phyloP scores from a whole-genome alignment of 2,113 vertebrate species.

The Machaerirhynchus nigripectus region DNA sequence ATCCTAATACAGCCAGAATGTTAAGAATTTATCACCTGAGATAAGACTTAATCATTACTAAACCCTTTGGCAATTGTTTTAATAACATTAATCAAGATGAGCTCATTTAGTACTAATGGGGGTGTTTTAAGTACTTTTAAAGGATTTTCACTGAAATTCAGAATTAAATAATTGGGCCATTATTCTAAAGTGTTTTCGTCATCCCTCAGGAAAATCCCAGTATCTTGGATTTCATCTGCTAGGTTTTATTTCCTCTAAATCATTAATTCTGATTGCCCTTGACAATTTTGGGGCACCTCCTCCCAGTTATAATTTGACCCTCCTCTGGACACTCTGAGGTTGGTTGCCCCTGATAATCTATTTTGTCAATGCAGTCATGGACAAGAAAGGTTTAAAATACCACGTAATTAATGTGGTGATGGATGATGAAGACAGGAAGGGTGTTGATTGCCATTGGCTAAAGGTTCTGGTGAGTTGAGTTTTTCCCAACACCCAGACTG shows the following conservation, averaged over 20 bases:
- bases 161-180: slow-evolving; percentile 67
- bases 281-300: not conserved
- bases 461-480: not conserved
- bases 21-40: slow-evolving; percentile 60
- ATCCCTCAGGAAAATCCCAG: slow-evolving; percentile 47
- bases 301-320: slow-evolving; percentile 39
- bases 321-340: not conserved
- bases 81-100: slow-evolving; percentile 67
- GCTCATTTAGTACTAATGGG: slow-evolving; percentile 59
- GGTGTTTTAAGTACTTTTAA: slow-evolving; percentile 60
- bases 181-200: slow-evolving; percentile 57
- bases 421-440: not conserved
- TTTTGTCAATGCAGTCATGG: slow-evolving; percentile 2
- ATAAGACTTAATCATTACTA: slow-evolving; percentile 60
- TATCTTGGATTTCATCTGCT: slow-evolving; percentile 33
- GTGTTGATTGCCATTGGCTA: not conserved
- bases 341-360: slow-evolving; percentile 8
- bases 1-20: not conserved
- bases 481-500: not conserved
- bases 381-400: slow-evolving; percentile 28
- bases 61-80: slow-evolving; percentile 55
- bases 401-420: not conserved
- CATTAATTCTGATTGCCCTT: slow-evolving; percentile 24
- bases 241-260: slow-evolving; percentile 29
- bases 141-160: slow-evolving; percentile 68